These are phyloP conservation scores for Triplophysa yarkandensis DNA, from an alignment of 2,797 vertebrate genomes.

Conservation along the genomic window DNA sequence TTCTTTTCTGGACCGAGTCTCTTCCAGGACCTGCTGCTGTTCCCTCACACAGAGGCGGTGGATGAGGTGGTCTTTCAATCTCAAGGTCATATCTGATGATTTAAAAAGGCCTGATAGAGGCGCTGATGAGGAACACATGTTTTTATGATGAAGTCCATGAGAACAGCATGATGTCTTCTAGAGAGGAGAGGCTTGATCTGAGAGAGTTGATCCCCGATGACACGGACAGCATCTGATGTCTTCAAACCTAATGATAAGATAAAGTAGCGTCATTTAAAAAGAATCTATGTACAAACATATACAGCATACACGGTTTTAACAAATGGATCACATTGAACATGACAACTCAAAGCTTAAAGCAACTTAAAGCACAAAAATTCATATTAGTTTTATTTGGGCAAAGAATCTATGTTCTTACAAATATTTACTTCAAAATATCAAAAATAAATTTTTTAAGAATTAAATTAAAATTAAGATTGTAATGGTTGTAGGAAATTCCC, in stretches of 20 bases:
- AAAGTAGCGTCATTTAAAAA: background rate
- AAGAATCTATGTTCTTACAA: too few species aligned
- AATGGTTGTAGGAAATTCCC: too few species aligned
- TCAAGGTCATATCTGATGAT: conserved; percentile 13
- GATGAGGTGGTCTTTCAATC: conserved; percentile 41
- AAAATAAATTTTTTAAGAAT: too few species aligned
- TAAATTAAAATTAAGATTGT: too few species aligned
- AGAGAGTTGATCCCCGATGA: conserved; percentile 39
- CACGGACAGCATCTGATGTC: conserved; percentile 37
- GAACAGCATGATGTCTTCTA: conserved; percentile 22
- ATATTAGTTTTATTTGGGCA: too few species aligned
- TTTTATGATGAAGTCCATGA: conserved; percentile 47
- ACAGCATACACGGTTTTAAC: background rate
- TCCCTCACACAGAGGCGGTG: conserved; percentile 48
- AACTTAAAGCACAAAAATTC: too few species aligned
- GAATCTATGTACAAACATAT: background rate
- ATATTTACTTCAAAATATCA: too few species aligned
- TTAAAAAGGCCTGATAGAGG: conserved; percentile 55
- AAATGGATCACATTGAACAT: too few species aligned
- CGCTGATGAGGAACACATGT: conserved; percentile 47
- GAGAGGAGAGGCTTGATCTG: conserved; percentile 32
- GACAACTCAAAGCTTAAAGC: too few species aligned
- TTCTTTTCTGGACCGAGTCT: conserved; percentile 38
- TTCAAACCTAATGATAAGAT: conserved; percentile 46
- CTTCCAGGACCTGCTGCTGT: conserved; percentile 34